Percentiles rank a stretch among this genome's conserved stretches.
Evolutionary conservation across 2,888 invertebrate genomes (phyloP).

Genomic region (Melanostoma scalare): DNA sequence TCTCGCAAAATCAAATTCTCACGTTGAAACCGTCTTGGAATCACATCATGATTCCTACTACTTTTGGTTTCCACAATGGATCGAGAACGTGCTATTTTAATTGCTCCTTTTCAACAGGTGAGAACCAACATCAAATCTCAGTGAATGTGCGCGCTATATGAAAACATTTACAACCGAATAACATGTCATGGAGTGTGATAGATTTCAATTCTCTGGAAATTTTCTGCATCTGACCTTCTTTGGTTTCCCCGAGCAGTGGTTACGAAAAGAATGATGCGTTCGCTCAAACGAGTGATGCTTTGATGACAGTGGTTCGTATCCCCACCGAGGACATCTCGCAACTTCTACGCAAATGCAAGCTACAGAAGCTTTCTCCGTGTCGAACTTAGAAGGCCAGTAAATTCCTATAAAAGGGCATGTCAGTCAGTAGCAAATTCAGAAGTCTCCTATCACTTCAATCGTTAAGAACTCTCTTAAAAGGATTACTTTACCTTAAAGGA

Average conservation of each 20-base stretch:
- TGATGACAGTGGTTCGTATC: neutral
- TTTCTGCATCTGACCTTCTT: conserved; percentile 5
- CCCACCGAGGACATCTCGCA: conserved; percentile 24
- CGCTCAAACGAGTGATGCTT: conserved; percentile 29
- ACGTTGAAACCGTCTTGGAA: conserved; percentile 37
- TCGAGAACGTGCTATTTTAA: conserved; percentile 58
- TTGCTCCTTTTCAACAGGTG: conserved; percentile 59
- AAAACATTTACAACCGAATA: too few species aligned
- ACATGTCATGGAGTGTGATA: too few species aligned
- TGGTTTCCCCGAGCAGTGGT: conserved; percentile 31
- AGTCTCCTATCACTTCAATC: conserved; percentile 44
- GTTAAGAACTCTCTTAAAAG: conserved; percentile 52
- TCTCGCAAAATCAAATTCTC: conserved; percentile 41
- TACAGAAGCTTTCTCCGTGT: conserved; percentile 35
- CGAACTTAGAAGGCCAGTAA: conserved; percentile 22
- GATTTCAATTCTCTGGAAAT: conserved; percentile 4
- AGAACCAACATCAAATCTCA: conserved; percentile 46
- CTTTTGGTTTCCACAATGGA: conserved; percentile 18
- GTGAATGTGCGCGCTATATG: neutral
- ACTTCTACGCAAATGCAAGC: conserved; percentile 58
- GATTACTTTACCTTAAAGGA: conserved; percentile 33
- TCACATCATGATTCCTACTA: neutral
- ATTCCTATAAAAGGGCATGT: conserved; percentile 61
- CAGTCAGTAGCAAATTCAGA: conserved; percentile 50
- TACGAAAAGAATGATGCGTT: conserved; percentile 41